Evolutionary conservation across 2,888 invertebrate species (phyloP).

Genomic region (Notodonta dromedarius): DNA sequence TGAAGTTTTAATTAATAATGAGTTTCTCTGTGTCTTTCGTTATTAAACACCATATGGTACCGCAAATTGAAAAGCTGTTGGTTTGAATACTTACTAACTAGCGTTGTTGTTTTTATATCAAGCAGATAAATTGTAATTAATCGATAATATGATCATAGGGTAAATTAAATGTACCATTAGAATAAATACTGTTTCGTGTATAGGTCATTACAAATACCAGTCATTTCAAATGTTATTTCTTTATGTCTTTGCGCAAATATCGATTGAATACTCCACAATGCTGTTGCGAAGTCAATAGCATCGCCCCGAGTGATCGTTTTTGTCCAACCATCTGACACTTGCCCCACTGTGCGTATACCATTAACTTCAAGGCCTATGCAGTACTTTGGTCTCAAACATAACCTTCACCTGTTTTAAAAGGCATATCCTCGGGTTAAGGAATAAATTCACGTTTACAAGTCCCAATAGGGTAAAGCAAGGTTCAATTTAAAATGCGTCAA

Average conservation of each 20-base stretch:
- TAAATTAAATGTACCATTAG: too few relatives aligned
- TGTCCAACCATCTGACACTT: slow-evolving; percentile 5
- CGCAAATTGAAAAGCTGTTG: too few relatives aligned
- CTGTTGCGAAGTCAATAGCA: neutral
- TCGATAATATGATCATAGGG: too few relatives aligned
- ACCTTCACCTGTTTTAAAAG: neutral
- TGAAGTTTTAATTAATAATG: slow-evolving; percentile 27
- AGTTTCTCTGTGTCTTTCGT: slow-evolving; percentile 21
- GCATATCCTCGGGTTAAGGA: neutral
- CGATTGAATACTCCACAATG: slow-evolving; percentile 1
- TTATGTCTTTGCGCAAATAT: neutral
- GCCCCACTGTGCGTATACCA: neutral
- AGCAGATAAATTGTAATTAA: too few relatives aligned
- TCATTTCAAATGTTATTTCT: too few relatives aligned
- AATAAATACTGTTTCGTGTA: too few relatives aligned
- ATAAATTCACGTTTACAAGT: neutral
- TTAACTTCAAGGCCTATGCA: neutral
- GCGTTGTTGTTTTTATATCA: too few relatives aligned
- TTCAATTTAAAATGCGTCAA: too few relatives aligned
- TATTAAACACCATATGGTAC: slow-evolving; percentile 15
- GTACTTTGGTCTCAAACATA: neutral
- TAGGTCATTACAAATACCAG: too few relatives aligned
- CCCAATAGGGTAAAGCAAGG: neutral
- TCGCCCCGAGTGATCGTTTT: slow-evolving; percentile 3
- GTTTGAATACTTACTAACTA: too few relatives aligned